These are phyloP conservation scores for Lithophane leautieri DNA, from an alignment of 2,888 invertebrate species.

Conservation along the genomic window DNA sequence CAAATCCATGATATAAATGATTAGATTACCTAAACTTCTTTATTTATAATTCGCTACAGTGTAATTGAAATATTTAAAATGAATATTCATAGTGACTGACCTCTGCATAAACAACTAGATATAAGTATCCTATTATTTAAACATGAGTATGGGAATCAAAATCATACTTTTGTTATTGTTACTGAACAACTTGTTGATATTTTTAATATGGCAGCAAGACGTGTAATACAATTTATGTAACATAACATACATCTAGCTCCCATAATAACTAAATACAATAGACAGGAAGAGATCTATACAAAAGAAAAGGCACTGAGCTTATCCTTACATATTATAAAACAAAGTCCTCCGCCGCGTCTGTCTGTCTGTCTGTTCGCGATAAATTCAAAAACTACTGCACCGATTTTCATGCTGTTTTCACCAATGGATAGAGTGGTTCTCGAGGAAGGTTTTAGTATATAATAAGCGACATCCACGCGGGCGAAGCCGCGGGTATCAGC, in stretches of 20 bases:
- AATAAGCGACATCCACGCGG: too few species aligned
- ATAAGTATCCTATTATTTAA: neutral
- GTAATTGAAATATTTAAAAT: constrained; percentile 9
- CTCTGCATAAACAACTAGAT: neutral
- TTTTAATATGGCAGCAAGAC: constrained; percentile 1
- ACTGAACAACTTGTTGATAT: constrained; percentile 1
- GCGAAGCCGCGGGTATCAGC: too few species aligned
- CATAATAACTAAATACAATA: neutral
- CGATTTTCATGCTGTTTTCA: too few species aligned
- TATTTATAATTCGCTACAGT: constrained; percentile 17
- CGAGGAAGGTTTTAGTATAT: too few species aligned
- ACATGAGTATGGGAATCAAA: neutral
- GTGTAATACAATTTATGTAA: neutral
- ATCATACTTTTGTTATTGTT: too few species aligned
- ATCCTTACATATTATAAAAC: too few species aligned
- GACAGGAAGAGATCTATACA: neutral
- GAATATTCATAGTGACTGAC: neutral
- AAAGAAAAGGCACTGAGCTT: neutral
- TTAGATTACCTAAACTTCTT: constrained; percentile 17
- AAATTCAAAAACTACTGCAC: too few species aligned
- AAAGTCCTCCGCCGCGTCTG: too few species aligned
- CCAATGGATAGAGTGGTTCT: too few species aligned
- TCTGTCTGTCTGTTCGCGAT: too few species aligned
- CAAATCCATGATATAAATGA: constrained; percentile 11
- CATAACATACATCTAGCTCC: neutral